Base-by-base conservation (phyloP, 2,797 vertebrate genomes). In the Falco rusticolus region DNA sequence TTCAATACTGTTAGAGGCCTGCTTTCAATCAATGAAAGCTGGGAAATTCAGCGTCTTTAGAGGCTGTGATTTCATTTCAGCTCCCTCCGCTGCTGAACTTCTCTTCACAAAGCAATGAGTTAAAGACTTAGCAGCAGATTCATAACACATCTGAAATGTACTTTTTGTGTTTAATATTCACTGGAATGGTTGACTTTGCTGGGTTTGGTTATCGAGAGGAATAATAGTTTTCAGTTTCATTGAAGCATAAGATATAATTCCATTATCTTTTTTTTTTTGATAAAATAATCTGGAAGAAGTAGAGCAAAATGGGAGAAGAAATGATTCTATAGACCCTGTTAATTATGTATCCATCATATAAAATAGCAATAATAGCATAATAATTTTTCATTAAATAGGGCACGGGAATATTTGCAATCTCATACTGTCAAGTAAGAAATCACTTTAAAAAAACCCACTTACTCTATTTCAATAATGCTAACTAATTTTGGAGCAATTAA, bases 331-430 rank as follows among this genome's bases (percentile, higher is more conserved):
- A 91, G 65, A 83, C 80, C 61, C 60, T 69, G 53, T 93, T 95
- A 96, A 96, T 96, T 82, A 57, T 70, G 41, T 86, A 95, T 87
- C 90, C 85, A 74, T 97, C 87, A 71, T 28, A 82, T 96, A 90
- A 96, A 97, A 94, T n/a, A 97, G 92, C 92, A 96, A 87, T 96
- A 95, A 96, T 79, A 93, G 76, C 71, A 87, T 91, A 69, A 90
- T 94, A 93, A 89, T 95, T 97, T 97, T 96, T 96, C 93, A 89
- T 96, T 95, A 96, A 92, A 91, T 59, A 94, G 76, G 82, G 34
- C 81, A 96, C 7, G 2, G 64, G 85, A 84, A 90, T 87, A 96
- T 95, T 96, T 95, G 87, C 90, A 54, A 84, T 95, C 93, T 95
- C 71, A 5, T 82, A 17, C 90, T 93, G 89, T 84, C 94, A 47